Evolutionary conservation across 2,113 vertebrate species (phyloP).

Genomic region (Nyctibius bracteatus): DNA sequence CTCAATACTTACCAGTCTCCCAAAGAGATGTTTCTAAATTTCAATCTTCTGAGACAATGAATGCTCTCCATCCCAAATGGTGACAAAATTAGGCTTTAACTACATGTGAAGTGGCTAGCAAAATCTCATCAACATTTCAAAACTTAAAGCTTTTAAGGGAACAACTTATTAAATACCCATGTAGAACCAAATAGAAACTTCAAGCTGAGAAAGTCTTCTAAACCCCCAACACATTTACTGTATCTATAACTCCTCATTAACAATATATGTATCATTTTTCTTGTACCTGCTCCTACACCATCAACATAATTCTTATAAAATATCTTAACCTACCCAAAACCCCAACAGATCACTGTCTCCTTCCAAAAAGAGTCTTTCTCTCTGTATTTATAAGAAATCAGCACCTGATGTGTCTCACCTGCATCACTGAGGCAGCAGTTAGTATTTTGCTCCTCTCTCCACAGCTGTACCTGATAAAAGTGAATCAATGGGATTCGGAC

Average conservation of each 20-base stretch:
- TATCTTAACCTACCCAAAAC: rapidly evolving
- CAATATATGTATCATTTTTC: neutral
- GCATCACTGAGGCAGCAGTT: neutral
- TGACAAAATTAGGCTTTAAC: neutral
- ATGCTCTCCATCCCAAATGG: neutral
- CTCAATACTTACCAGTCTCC: neutral
- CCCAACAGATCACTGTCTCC: neutral
- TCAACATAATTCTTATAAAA: neutral
- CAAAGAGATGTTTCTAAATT: neutral
- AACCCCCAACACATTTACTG: neutral
- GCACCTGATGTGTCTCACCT: neutral
- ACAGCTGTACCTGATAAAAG: neutral
- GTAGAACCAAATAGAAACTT: neutral
- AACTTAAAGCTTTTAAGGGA: neutral
- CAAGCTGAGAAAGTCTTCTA: neutral
- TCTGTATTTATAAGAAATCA: neutral
- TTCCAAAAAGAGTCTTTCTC: neutral
- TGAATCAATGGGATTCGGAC: neutral
- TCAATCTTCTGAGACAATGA: neutral
- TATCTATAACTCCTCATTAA: neutral
- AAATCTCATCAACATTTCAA: neutral
- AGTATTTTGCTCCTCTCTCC: neutral
- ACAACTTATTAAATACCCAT: neutral
- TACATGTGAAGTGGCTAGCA: neutral
- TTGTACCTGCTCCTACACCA: too few species aligned